phyloP scores from a whole-genome alignment of 2,113 vertebrate species.

The Nothocercus nigrocapillus region DNA sequence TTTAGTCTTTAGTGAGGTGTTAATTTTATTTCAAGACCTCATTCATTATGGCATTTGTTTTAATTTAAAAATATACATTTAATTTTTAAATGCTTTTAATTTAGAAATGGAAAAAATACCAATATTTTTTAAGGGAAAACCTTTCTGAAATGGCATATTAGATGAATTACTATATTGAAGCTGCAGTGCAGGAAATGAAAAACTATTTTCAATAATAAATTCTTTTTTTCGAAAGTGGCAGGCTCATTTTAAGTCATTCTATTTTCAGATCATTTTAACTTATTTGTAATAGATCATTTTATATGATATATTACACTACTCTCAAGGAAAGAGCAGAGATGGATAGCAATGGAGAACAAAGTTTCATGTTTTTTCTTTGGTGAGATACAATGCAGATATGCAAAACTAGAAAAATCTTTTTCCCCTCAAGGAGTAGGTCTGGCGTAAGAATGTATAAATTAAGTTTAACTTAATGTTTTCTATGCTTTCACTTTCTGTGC shows the following conservation, averaged over 20 bases:
- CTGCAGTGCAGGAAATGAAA: background rate
- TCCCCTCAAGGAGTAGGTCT: background rate
- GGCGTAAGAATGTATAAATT: background rate
- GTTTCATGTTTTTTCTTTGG: slow-evolving; percentile 12
- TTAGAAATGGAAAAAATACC: background rate
- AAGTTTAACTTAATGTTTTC: background rate
- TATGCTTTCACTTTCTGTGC: background rate
- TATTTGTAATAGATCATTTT: slow-evolving; percentile 23
- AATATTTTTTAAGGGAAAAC: background rate
- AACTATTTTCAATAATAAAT: background rate
- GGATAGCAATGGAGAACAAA: slow-evolving; percentile 1
- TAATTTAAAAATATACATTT: background rate
- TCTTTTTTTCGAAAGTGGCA: slow-evolving; percentile 16
- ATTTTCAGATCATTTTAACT: background rate
- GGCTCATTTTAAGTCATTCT: slow-evolving; percentile 14
- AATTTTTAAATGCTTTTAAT: background rate
- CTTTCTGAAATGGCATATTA: background rate
- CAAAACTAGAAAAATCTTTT: background rate
- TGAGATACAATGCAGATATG: background rate
- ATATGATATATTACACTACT: slow-evolving; percentile 22
- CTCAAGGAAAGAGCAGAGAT: background rate
- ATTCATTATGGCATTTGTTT: slow-evolving; percentile 9
- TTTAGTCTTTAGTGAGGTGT: background rate
- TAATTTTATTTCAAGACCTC: slow-evolving; percentile 12
- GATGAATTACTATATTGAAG: background rate